These are phyloP conservation scores for Rhinoptilus africanus DNA, from an alignment of 2,113 vertebrate genomes.

Conservation along the genomic window DNA sequence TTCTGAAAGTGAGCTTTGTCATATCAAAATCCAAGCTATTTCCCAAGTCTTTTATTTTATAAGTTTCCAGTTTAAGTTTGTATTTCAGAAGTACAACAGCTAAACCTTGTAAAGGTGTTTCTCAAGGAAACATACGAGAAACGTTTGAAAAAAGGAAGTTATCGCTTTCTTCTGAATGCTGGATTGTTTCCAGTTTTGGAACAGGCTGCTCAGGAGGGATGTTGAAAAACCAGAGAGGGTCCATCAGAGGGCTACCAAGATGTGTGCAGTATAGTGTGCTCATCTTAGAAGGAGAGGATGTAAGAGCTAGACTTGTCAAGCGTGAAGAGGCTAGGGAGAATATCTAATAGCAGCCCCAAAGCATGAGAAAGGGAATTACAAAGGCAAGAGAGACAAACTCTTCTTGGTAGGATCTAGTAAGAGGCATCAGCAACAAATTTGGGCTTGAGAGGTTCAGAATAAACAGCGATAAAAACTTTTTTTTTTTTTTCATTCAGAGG, in stretches of 20 bases:
- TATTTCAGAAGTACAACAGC: background rate
- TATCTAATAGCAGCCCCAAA: background rate
- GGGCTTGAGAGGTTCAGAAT: background rate
- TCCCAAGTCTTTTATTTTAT: background rate
- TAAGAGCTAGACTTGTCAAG: background rate
- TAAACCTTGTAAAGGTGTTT: background rate
- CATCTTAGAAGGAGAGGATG: background rate
- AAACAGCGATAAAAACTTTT: background rate
- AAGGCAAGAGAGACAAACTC: background rate
- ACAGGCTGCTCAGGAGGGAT: background rate
- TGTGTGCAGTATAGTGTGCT: rapidly evolving
- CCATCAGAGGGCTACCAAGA: background rate
- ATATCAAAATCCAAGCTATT: background rate
- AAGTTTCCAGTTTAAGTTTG: background rate
- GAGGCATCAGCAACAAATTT: background rate
- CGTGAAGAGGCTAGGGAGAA: background rate
- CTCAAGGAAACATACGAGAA: background rate
- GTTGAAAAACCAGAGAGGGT: background rate
- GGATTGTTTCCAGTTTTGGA: background rate
- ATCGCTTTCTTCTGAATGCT: background rate
- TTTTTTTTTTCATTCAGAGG: background rate
- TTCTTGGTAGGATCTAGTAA: background rate
- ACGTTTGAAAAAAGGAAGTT: background rate
- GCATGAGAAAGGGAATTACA: background rate
- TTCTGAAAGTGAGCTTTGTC: background rate